Percentiles rank a stretch among this genome's conserved stretches.
Conservation (phyloP, 2,113 vertebrate species). For the Gavialis gangeticus region DNA sequence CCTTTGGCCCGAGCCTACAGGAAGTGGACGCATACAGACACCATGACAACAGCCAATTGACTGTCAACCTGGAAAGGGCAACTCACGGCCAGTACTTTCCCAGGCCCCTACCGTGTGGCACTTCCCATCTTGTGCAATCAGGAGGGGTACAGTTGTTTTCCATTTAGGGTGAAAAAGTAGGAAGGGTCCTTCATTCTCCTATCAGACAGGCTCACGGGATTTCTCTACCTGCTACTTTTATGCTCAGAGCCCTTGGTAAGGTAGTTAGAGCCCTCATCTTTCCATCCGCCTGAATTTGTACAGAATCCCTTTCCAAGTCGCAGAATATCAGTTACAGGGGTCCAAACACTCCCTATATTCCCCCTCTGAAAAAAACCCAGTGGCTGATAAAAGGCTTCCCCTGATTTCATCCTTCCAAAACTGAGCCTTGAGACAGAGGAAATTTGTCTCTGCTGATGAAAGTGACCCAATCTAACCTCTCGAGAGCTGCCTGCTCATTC, state of each 20-base stretch:
- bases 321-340: not conserved
- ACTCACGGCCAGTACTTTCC: conserved; percentile 33
- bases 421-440: not conserved
- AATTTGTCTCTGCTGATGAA: not conserved
- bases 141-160: not conserved
- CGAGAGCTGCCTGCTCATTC: not conserved
- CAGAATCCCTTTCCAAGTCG: rapidly evolving
- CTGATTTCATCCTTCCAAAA: not conserved
- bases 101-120: not conserved
- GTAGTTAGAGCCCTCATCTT: not conserved
- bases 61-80: conserved; percentile 65
- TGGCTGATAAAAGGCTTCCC: not conserved
- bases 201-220: not conserved
- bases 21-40: conserved; percentile 54
- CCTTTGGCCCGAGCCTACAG: conserved; percentile 6
- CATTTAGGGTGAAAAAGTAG: not conserved
- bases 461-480: not conserved
- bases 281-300: no score
- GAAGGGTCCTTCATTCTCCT: not conserved
- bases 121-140: conserved; percentile 16
- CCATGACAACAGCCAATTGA: conserved; percentile 54
- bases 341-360: rapidly evolving
- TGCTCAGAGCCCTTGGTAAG: rapidly evolving
- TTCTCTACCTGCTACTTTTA: rapidly evolving
- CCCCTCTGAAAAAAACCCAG: not conserved